Evolutionary conservation across 2,888 invertebrate genomes (phyloP), one percentile per base, ranked within the genome.

Genomic region (Augiades crinisus): DNA sequence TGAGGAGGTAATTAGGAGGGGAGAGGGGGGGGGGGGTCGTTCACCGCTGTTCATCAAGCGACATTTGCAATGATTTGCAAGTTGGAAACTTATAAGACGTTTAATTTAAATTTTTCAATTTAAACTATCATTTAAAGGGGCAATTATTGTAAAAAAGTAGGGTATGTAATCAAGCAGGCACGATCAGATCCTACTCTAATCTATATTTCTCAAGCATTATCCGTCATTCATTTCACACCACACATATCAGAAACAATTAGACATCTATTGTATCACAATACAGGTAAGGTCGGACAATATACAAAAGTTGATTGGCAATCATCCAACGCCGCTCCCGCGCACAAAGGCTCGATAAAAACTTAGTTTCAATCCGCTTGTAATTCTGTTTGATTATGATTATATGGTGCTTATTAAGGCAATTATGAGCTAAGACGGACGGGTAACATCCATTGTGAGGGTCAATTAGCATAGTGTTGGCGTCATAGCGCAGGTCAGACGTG

Each of bases 321-420:
- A 61, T 46, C 52, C 53, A 55, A 56, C 53, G 52, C 59, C 57
- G 62, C 61, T 61, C 54, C 59, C 57, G 57, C 55, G 57, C 43
- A 75, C 73, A 79, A 73, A 73, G 60, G 65, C 62, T 64, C 64
- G 69, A 78, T 67, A 79, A 77, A 78, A 78, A 74, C 64, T 53
- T 68, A 67, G 62, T 68, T 70, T 70, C 75, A 75, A 83, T 76
- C 72, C 69, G 68, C 70, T 63, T 72, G 75, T 86, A 83, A 83
- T 79, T 78, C 74, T 75, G 68, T 78, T 81, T 81, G 82, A 84
- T 81, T 81, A 75, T 78, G 75, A 81, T 78, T 79, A 75, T 72
- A 75, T 69, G 68, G 65, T 68, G 69, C 75, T 78, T 84, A 82
- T 83, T 81, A 81, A 72, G 73, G 72, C 76, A 85, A 86, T 86